Percentiles rank a stretch among this genome's conserved stretches.
Conservation (phyloP, 2,888 invertebrate genomes). For the Deroplatys truncata region DNA sequence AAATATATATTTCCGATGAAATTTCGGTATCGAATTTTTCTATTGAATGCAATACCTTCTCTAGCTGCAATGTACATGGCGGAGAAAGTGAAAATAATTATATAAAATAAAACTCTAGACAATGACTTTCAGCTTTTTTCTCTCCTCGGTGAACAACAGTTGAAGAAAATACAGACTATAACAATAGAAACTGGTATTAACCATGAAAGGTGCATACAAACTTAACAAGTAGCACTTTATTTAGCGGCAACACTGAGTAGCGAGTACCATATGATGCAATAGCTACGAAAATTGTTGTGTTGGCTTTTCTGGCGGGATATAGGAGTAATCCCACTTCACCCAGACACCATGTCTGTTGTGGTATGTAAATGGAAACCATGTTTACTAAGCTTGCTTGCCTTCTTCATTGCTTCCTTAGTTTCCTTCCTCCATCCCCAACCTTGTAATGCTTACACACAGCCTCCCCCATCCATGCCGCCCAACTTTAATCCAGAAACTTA, state of each 20-base stretch:
- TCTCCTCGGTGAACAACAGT: no score
- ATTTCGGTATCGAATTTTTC: no score
- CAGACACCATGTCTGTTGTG: constrained; percentile 8
- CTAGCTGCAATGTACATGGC: no score
- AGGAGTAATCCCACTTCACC: not conserved
- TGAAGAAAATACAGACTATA: no score
- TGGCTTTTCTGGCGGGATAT: not conserved
- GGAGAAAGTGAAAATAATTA: no score
- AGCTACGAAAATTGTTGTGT: not conserved
- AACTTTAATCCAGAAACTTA: constrained; percentile 8
- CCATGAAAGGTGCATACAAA: not conserved
- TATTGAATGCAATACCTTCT: no score
- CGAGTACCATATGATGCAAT: not conserved
- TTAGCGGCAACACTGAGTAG: not conserved
- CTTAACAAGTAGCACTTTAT: not conserved
- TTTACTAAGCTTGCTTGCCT: not conserved
- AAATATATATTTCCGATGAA: no score
- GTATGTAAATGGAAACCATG: constrained; percentile 11
- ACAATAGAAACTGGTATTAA: no score
- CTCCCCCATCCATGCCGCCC: not conserved
- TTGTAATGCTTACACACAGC: not conserved
- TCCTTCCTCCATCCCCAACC: not conserved
- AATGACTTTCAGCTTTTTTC: no score
- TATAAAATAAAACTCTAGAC: no score
- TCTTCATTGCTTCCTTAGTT: not conserved